Evolutionary conservation across 2,888 invertebrate species (phyloP).

Genomic region (Drosophila dives): DNA sequence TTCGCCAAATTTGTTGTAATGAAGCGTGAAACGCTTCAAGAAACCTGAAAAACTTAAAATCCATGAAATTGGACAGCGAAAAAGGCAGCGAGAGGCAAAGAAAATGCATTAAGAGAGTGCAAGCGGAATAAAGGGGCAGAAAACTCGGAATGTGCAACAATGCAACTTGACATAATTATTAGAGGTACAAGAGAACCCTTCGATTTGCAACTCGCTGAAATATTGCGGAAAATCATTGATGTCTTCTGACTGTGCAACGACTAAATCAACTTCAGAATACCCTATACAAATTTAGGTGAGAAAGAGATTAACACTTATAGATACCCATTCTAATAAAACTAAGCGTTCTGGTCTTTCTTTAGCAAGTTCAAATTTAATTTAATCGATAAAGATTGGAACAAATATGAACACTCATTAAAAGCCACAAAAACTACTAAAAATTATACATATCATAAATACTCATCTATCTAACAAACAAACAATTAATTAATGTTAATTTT

Average conservation of each 20-base stretch:
- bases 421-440: too few relatives aligned
- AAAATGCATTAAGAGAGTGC: neutral
- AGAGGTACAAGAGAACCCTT: slow-evolving; percentile 35
- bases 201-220: slow-evolving; percentile 10
- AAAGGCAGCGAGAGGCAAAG: neutral
- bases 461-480: neutral
- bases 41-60: slow-evolving; percentile 59
- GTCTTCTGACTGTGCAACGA: slow-evolving; percentile 1
- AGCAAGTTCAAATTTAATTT: neutral
- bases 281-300: neutral
- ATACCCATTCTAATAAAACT: neutral
- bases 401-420: too few relatives aligned
- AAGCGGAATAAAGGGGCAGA: slow-evolving; percentile 1
- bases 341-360: neutral
- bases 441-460: neutral
- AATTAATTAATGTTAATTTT: neutral
- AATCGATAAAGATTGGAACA: neutral
- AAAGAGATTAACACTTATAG: neutral
- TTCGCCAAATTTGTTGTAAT: slow-evolving; percentile 69
- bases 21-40: slow-evolving; percentile 70
- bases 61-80: slow-evolving; percentile 67
- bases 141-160: slow-evolving; percentile 43
- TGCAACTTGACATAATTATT: slow-evolving; percentile 76
- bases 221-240: slow-evolving; percentile 13
- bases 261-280: slow-evolving; percentile 31